These are phyloP conservation scores for Tragelaphus imberbis DNA, from an alignment of 2,113 vertebrate species.

Conservation along the genomic window DNA sequence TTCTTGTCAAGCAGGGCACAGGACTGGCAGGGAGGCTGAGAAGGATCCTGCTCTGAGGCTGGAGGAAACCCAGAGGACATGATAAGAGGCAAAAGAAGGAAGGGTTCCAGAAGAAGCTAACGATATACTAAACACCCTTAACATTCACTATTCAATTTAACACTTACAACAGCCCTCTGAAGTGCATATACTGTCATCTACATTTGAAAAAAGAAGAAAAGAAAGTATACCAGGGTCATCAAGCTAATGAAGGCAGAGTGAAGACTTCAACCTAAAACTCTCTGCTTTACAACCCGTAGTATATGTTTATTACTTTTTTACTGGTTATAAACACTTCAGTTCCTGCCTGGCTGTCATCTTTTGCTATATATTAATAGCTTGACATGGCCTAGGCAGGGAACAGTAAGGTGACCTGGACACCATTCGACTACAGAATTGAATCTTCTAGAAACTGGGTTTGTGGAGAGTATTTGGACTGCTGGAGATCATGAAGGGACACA, in stretches of 20 bases:
- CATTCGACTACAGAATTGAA: not conserved
- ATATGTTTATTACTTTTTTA: not conserved
- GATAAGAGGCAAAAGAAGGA: not conserved
- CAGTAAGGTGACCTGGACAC: not conserved
- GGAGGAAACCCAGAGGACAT: not conserved
- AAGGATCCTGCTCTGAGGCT: not conserved
- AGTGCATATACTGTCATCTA: not conserved
- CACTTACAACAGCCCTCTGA: not conserved
- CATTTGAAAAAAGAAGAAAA: not conserved
- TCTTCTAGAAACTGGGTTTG: not conserved
- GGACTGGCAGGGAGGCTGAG: not conserved
- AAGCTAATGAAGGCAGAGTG: not conserved
- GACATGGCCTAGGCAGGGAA: not conserved
- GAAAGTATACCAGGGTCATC: not conserved
- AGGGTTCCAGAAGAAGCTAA: not conserved
- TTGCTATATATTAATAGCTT: not conserved
- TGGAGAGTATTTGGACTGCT: not conserved
- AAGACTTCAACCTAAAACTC: not conserved
- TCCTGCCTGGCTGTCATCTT: not conserved
- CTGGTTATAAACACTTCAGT: not conserved
- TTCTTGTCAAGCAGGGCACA: not conserved
- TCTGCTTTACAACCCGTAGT: not conserved
- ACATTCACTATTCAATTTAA: not conserved
- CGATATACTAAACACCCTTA: not conserved
- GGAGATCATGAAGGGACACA: slow-evolving; percentile 22